Percentiles rank a stretch among this genome's conserved stretches.
Evolutionary conservation across 2,113 vertebrate species (phyloP).

Genomic region (Alectura lathami): DNA sequence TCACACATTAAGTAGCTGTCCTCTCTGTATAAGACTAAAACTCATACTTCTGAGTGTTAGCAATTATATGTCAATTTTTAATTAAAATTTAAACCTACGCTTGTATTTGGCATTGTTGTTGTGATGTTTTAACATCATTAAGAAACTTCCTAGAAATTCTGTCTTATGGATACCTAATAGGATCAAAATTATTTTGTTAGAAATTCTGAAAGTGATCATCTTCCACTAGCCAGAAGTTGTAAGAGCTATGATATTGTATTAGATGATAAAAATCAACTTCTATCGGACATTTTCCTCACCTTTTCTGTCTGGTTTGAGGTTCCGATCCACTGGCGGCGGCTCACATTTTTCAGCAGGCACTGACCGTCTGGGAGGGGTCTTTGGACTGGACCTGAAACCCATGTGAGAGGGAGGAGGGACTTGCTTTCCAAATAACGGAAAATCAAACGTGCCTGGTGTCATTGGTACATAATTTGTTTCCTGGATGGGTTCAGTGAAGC

Average conservation of each 20-base stretch:
- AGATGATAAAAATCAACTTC: not conserved
- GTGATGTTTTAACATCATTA: not conserved
- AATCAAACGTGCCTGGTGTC: slow-evolving; percentile 96
- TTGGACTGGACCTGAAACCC: slow-evolving; percentile 97
- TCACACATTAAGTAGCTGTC: not conserved
- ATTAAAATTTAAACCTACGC: not conserved
- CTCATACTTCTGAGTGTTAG: not conserved
- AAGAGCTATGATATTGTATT: not conserved
- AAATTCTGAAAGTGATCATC: not conserved
- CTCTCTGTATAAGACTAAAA: not conserved
- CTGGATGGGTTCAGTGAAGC: slow-evolving; percentile 88
- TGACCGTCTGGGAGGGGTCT: slow-evolving; percentile 92
- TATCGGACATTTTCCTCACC: slow-evolving; percentile 78
- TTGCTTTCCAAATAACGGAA: slow-evolving; percentile 96
- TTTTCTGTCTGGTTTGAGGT: slow-evolving; percentile 99
- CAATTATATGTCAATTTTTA: not conserved
- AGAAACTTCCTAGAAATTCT: not conserved
- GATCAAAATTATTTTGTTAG: not conserved
- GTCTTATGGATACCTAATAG: not conserved
- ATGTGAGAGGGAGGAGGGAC: slow-evolving; percentile 97
- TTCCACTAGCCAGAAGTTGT: not conserved
- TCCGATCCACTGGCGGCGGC: slow-evolving; percentile 94
- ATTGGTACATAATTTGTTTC: slow-evolving; percentile 98
- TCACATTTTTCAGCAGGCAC: slow-evolving; percentile 89
- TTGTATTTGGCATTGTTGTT: not conserved